phyloP scores from a whole-genome alignment of 2,888 invertebrate genomes.

The Chironomus riparius region DNA sequence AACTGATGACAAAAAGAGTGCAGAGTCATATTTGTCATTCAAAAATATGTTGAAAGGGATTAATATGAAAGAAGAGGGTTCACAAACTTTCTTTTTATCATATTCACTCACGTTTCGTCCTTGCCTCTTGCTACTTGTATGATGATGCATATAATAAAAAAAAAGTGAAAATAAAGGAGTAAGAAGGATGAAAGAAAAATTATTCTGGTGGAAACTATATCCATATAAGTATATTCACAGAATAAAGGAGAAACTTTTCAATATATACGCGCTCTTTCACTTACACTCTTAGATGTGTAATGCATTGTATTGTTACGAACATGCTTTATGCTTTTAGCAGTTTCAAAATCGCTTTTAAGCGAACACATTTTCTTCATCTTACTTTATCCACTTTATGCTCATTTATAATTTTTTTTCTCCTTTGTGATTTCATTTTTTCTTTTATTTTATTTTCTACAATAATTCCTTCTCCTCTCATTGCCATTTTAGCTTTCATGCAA shows the following conservation, averaged over 20 bases:
- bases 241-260: background rate
- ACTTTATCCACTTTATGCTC: background rate
- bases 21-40: too few species aligned
- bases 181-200: background rate
- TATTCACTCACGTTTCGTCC: too few species aligned
- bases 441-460: background rate
- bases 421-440: background rate
- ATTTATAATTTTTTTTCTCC: background rate
- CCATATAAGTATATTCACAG: too few species aligned
- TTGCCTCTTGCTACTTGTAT: too few species aligned
- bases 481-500: background rate
- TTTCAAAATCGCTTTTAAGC: conserved; percentile 1
- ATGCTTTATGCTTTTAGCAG: conserved; percentile 1
- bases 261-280: background rate
- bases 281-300: background rate
- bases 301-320: background rate
- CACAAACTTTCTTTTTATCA: too few species aligned
- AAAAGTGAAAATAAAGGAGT: background rate
- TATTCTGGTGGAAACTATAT: background rate
- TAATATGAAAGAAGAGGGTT: too few species aligned
- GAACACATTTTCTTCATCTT: background rate
- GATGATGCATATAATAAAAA: too few species aligned
- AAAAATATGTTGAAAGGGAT: too few species aligned
- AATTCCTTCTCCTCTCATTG: background rate
- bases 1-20: too few species aligned